Conservation (phyloP, 2,113 vertebrate genomes). For the Phalacrocorax brasilianus region DNA sequence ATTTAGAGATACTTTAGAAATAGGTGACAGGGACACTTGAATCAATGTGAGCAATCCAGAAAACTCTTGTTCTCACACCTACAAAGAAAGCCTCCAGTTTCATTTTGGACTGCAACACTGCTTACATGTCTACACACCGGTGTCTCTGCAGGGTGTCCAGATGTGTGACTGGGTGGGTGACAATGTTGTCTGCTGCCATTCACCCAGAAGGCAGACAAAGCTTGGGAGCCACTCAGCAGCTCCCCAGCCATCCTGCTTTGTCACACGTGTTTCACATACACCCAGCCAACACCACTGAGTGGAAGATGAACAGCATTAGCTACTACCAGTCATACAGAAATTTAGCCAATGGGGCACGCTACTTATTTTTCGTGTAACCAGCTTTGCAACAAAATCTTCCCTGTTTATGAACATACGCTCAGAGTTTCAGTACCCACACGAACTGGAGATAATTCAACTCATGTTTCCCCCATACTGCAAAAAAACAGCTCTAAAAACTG, state of each 20-base stretch:
- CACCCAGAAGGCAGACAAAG: not conserved
- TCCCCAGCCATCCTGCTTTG: not conserved
- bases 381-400: not conserved
- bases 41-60: not conserved
- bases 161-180: fast-evolving
- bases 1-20: not conserved
- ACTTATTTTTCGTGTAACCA: not conserved
- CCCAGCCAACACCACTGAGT: not conserved
- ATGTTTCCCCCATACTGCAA: no score
- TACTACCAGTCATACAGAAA: not conserved
- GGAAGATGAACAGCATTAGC: not conserved
- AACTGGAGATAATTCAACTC: not conserved
- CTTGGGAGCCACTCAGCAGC: not conserved
- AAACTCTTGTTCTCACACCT: constrained; percentile 17
- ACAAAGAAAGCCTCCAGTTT: not conserved
- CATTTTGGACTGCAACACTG: not conserved
- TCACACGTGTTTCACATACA: not conserved
- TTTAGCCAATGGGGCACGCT: not conserved
- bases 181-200: not conserved
- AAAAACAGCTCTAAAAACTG: not conserved
- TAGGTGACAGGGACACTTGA: not conserved
- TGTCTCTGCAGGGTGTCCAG: not conserved
- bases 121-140: not conserved
- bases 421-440: not conserved
- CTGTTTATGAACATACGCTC: not conserved